A percentile compares a stretch with the other conserved stretches of the same genome.
phyloP scores from a whole-genome alignment of 2,888 invertebrate genomes.

The Tolmerus cingulatus region DNA sequence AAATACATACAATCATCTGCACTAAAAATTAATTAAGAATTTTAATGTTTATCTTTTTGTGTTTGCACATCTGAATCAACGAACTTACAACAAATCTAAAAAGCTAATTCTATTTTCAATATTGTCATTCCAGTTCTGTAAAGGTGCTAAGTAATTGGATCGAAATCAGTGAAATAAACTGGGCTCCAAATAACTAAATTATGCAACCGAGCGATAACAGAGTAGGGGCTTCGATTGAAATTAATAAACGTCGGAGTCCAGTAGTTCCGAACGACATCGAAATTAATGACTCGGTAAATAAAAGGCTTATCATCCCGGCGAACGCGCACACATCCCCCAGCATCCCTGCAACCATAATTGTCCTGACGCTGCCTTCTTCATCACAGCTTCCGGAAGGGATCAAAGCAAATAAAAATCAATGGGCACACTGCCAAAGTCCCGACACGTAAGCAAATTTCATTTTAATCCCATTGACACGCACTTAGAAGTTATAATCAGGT shows the following conservation, averaged over 20 bases:
- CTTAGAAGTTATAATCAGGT: conserved; percentile 1
- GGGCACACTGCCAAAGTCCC: neutral
- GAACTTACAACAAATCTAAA: neutral
- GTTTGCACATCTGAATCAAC: neutral
- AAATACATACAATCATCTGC: neutral
- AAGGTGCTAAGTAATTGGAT: neutral
- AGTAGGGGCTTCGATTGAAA: neutral
- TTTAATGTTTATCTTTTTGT: neutral
- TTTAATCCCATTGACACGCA: neutral
- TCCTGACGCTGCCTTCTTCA: neutral
- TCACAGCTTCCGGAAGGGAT: neutral
- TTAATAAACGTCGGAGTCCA: neutral
- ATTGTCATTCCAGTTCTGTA: neutral
- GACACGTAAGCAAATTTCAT: conserved; percentile 1
- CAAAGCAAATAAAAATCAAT: conserved; percentile 13
- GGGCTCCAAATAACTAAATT: neutral
- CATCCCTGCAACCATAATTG: neutral
- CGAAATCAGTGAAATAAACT: neutral
- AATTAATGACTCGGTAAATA: conserved; percentile 2
- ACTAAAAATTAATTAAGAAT: neutral
- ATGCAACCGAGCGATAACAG: neutral
- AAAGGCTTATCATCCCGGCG: neutral
- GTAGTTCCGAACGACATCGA: neutral
- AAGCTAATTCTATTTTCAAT: neutral
- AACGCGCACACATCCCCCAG: neutral